Evolutionary conservation across 2,113 vertebrate genomes (phyloP).

Genomic region (Zootoca vivipara): DNA sequence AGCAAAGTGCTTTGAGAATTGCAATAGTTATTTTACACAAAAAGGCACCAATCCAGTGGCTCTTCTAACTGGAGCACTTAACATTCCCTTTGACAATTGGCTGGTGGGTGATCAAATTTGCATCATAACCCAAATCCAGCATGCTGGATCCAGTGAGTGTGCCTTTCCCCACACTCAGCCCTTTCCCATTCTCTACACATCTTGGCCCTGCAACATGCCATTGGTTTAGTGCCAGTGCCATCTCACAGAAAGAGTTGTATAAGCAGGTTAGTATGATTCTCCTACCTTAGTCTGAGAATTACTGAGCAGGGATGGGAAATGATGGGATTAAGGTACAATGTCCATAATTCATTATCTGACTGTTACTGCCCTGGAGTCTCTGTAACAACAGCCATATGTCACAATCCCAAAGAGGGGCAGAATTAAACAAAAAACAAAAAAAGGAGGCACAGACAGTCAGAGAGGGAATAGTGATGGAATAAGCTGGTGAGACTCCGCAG

Average conservation of each 20-base stretch:
- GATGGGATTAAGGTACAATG: slow-evolving; percentile 37
- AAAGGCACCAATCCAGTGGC: slow-evolving; percentile 57
- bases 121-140: not conserved
- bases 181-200: not conserved
- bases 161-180: not conserved
- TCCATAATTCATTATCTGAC: slow-evolving; percentile 52
- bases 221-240: slow-evolving; percentile 44
- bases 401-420: slow-evolving; percentile 37
- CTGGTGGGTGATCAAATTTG: not conserved
- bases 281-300: slow-evolving; percentile 54
- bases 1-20: slow-evolving; percentile 32
- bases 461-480: fast-evolving
- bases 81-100: slow-evolving; percentile 10
- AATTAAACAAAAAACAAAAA: not conserved
- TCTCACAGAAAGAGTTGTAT: not conserved
- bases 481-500: slow-evolving; percentile 26
- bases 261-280: slow-evolving; percentile 42
- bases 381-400: slow-evolving; percentile 56
- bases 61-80: slow-evolving; percentile 12
- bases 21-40: slow-evolving; percentile 15
- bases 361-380: slow-evolving; percentile 58
- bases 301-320: slow-evolving; percentile 54
- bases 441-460: not conserved
- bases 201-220: slow-evolving; percentile 26
- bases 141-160: no score